Conservation (phyloP, 2,888 invertebrate genomes). For the Tenthredo amoena region DNA sequence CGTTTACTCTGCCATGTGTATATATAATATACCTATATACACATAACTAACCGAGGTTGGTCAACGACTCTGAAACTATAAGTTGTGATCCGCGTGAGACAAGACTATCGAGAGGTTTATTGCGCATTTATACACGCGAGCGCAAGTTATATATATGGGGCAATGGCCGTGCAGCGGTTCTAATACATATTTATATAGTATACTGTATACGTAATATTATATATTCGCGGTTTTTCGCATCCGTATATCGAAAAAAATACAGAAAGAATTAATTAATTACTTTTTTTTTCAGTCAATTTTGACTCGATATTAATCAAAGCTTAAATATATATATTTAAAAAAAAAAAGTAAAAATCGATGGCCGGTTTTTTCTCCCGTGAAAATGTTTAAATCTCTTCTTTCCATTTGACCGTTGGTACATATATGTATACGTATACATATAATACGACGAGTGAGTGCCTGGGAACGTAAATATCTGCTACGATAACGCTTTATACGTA, state of each 20-base stretch:
- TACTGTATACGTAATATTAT: not conserved
- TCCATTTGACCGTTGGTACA: not conserved
- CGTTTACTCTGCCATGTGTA: not conserved
- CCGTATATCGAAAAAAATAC: not conserved
- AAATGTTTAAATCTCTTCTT: not conserved
- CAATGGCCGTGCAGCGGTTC: not conserved
- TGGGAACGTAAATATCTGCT: slow-evolving; percentile 39
- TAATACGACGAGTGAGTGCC: slow-evolving; percentile 1
- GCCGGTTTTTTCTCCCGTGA: not conserved
- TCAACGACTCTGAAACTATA: not conserved
- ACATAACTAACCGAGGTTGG: not conserved
- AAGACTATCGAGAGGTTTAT: not conserved
- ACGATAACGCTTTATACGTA: slow-evolving; percentile 2
- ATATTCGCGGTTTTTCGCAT: not conserved
- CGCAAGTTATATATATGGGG: not conserved
- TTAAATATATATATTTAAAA: not conserved
- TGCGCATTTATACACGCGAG: not conserved
- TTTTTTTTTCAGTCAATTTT: not conserved
- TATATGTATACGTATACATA: not conserved
- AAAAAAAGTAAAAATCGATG: not conserved
- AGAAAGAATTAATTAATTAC: not conserved
- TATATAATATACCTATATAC: not conserved
- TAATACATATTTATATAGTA: not conserved
- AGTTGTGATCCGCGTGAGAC: not conserved
- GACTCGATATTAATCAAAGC: not conserved